A percentile compares a stretch with the other conserved stretches of the same genome.
Conservation (phyloP, 2,888 invertebrate species). For the Troglohyphantes excavatus region DNA sequence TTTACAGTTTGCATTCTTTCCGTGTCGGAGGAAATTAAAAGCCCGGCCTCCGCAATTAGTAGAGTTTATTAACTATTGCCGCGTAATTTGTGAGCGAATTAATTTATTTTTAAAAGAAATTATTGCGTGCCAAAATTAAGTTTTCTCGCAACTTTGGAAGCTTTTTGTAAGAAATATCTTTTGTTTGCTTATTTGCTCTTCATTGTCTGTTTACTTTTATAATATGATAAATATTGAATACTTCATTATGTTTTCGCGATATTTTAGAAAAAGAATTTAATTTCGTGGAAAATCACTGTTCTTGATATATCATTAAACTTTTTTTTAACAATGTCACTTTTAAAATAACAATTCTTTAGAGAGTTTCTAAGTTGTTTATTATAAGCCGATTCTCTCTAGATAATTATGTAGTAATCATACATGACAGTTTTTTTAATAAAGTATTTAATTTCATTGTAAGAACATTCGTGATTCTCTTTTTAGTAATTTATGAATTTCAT, state of each 20-base stretch:
- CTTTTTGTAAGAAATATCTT: not conserved
- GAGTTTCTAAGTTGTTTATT: not conserved
- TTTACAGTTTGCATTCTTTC: not conserved
- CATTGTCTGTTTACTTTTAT: not conserved
- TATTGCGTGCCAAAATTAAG: conserved; percentile 53
- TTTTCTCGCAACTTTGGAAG: conserved; percentile 16
- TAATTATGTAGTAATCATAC: not conserved
- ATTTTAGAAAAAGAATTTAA: not conserved
- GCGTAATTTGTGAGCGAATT: conserved; percentile 30
- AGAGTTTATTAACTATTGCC: conserved; percentile 55
- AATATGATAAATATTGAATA: conserved; percentile 28
- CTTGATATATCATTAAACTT: not conserved
- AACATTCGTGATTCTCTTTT: too few species aligned
- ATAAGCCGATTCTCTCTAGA: not conserved
- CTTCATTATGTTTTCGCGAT: not conserved
- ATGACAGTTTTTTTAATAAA: too few species aligned
- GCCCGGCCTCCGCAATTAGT: conserved; percentile 33
- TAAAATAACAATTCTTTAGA: not conserved
- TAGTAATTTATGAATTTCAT: too few species aligned
- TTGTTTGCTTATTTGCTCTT: not conserved
- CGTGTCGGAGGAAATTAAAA: conserved; percentile 61
- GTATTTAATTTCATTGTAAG: too few species aligned
- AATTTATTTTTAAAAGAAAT: conserved; percentile 45
- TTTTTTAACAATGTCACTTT: not conserved
- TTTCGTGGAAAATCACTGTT: not conserved